Conservation (phyloP, 64 coral and sea anemone genomes). For the Platygyra sinensis region DNA sequence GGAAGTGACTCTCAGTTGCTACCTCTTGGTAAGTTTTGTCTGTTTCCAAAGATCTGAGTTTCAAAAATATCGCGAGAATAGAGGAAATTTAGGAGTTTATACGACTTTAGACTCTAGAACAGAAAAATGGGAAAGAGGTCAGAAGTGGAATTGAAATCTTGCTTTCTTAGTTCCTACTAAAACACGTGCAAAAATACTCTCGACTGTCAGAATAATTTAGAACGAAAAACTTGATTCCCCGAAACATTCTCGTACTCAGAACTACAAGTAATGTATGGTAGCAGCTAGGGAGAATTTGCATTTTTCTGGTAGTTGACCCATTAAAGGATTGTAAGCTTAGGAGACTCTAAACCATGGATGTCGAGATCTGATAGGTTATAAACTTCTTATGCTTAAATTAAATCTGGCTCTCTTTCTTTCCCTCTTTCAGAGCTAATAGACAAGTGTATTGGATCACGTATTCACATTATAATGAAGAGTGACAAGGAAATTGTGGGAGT, state of each 20-base stretch:
- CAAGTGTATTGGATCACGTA: constrained; percentile 98
- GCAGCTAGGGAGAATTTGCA: too few species aligned
- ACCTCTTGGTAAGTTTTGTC: constrained; percentile 44
- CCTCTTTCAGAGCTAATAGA: constrained; percentile 80
- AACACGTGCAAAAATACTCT: too few species aligned
- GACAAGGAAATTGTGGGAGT: constrained; percentile 99
- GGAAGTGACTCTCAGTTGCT: constrained; percentile 53
- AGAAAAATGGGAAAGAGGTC: background rate
- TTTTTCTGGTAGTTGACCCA: too few species aligned
- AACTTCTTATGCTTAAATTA: too few species aligned
- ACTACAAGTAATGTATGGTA: too few species aligned
- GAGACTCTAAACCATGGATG: too few species aligned
- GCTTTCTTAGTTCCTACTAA: too few species aligned
- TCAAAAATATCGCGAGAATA: background rate
- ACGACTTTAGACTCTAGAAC: background rate
- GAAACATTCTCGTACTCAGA: too few species aligned
- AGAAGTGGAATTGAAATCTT: background rate
- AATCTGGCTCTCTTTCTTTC: too few species aligned
- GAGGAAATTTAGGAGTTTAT: too few species aligned
- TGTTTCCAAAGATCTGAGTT: background rate
- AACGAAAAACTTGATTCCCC: background rate
- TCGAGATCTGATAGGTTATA: too few species aligned
- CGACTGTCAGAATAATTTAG: background rate
- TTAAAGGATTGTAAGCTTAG: too few species aligned
- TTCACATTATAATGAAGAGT: constrained; percentile 99